A percentile compares a stretch with the other conserved stretches of the same genome.
These are phyloP conservation scores for Venustoraphidia nigricollis DNA, from an alignment of 2,888 invertebrate genomes.

Conservation along the genomic window DNA sequence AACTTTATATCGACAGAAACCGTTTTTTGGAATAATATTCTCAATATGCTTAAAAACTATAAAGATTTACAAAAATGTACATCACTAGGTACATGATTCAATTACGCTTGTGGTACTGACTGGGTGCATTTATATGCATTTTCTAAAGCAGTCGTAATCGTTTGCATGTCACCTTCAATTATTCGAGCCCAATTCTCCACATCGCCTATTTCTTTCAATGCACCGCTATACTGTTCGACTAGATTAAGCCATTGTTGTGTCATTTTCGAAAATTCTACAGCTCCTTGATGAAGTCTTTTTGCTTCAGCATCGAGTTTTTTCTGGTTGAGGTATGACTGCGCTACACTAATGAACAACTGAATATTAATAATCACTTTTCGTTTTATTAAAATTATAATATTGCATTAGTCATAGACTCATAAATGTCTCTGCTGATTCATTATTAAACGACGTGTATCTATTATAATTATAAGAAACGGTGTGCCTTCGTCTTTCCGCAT, in stretches of 20 bases:
- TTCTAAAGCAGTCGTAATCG: conserved; percentile 82
- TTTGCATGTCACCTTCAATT: conserved; percentile 91
- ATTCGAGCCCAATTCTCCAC: conserved; percentile 97
- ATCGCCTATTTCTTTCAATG: conserved; percentile 92
- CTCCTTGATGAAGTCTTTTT: conserved; percentile 85
- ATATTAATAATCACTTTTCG: background rate
- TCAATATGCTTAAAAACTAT: no score
- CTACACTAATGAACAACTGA: conserved; percentile 51
- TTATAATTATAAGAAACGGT: no score
- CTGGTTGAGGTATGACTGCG: conserved; percentile 96
- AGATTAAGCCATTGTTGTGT: conserved; percentile 94
- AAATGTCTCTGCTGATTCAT: no score
- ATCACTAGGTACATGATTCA: background rate
- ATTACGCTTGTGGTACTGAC: conserved; percentile 17
- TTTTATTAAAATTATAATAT: no score
- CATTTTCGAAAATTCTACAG: conserved; percentile 89
- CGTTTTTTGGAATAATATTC: no score
- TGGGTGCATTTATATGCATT: conserved; percentile 73
- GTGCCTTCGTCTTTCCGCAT: no score
- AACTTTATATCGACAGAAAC: no score
- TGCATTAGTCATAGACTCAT: no score
- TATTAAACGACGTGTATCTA: no score
- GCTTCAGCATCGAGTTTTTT: conserved; percentile 95
- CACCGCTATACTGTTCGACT: conserved; percentile 74
- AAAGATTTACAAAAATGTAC: no score